A percentile compares a stretch with the other conserved stretches of the same genome.
phyloP scores from a whole-genome alignment of 1,140 invertebrate species.

The Thaumetopoea pityocampa region DNA sequence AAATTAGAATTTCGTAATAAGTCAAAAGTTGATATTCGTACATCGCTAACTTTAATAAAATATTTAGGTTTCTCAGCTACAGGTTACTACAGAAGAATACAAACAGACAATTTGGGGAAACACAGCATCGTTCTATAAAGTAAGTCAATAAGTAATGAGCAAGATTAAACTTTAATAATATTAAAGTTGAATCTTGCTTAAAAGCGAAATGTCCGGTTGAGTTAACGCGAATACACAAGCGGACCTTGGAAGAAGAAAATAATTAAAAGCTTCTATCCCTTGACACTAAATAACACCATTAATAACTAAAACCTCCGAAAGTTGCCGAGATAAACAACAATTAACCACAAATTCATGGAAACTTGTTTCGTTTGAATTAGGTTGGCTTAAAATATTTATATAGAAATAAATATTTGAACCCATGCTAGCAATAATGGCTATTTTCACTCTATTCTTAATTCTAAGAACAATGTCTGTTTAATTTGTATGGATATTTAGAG shows the following conservation, averaged over 20 bases:
- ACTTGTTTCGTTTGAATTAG: constrained; percentile 31
- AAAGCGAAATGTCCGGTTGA: constrained; percentile 27
- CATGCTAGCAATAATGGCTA: constrained; percentile 4
- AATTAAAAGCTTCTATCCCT: constrained; percentile 53
- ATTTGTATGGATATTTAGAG: background rate
- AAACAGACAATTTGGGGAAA: background rate
- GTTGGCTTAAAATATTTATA: constrained; percentile 13
- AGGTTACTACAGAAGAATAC: background rate
- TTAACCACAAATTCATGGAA: constrained; percentile 42
- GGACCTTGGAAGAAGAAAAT: constrained; percentile 37
- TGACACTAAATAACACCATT: constrained; percentile 60
- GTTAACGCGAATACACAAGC: constrained; percentile 33
- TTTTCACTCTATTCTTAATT: constrained; percentile 3
- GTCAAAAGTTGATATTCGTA: too few relatives aligned
- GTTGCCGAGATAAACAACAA: constrained; percentile 57
- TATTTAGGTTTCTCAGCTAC: too few relatives aligned
- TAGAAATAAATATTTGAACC: constrained; percentile 7
- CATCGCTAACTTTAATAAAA: too few relatives aligned
- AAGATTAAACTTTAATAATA: too few relatives aligned
- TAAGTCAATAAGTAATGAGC: too few relatives aligned
- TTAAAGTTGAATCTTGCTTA: constrained; percentile 28
- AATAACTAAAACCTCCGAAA: constrained; percentile 58
- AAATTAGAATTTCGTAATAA: too few relatives aligned
- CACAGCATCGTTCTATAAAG: constrained; percentile 6
- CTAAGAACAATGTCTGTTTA: too few relatives aligned